phyloP scores from a whole-genome alignment of 2,113 vertebrate species.

The Tenrec ecaudatus region DNA sequence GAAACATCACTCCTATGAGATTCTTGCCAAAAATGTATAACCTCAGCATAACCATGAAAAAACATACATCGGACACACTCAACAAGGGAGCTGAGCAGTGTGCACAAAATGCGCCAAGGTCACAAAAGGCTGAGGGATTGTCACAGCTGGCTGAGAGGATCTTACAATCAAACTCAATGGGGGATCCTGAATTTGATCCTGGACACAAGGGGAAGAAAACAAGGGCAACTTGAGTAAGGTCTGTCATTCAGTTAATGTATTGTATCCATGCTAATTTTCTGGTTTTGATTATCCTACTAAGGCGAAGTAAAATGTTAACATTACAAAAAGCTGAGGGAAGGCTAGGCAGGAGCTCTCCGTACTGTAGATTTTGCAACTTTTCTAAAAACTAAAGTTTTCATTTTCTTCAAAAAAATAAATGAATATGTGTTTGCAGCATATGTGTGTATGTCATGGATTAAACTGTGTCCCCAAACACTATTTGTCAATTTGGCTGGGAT shows the following conservation, averaged over 20 bases:
- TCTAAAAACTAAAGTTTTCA: background rate
- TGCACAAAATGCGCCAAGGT: background rate
- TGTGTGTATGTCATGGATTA: background rate
- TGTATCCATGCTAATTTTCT: background rate
- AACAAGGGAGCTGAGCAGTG: background rate
- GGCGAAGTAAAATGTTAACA: background rate
- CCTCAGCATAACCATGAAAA: background rate
- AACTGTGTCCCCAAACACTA: too few relatives aligned
- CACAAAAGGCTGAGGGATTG: background rate
- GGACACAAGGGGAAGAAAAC: background rate
- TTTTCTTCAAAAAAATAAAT: slow-evolving; percentile 22
- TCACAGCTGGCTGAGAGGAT: background rate
- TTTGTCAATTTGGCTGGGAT: too few relatives aligned
- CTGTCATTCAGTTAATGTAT: background rate
- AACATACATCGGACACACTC: background rate
- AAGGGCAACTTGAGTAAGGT: background rate
- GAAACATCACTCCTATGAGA: background rate
- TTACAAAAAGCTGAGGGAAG: background rate
- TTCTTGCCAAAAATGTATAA: background rate
- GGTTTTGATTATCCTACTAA: background rate
- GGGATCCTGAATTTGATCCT: background rate
- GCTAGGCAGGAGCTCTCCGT: background rate
- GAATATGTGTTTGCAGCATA: background rate
- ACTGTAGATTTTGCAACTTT: background rate
- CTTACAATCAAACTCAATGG: background rate